Evolutionary conservation across 2,113 vertebrate genomes (phyloP).

Genomic region (Neopipo cinnamomea): DNA sequence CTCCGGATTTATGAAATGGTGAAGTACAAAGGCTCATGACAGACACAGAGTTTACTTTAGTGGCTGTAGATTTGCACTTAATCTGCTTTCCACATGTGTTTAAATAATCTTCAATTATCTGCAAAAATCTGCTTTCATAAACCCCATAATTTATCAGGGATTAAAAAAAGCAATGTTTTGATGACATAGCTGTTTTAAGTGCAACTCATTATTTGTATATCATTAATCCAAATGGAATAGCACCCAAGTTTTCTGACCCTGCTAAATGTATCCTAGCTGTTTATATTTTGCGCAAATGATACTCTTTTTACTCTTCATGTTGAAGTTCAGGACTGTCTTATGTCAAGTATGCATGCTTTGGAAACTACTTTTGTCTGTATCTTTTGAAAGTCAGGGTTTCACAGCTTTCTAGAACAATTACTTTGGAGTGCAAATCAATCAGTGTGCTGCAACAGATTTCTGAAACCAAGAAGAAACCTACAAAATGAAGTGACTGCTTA

Average conservation of each 20-base stretch:
- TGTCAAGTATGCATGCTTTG: constrained; percentile 49
- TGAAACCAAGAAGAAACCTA: constrained; percentile 17
- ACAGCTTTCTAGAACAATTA: constrained; percentile 55
- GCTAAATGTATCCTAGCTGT: constrained; percentile 43
- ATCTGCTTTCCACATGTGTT: constrained; percentile 65
- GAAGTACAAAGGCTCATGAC: constrained; percentile 32
- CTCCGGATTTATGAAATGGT: constrained; percentile 61
- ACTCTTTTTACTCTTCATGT: constrained; percentile 33
- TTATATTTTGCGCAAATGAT: constrained; percentile 64
- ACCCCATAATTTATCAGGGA: constrained; percentile 74
- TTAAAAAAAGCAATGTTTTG: constrained; percentile 78
- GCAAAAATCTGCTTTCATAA: constrained; percentile 70
- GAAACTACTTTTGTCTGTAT: constrained; percentile 40
- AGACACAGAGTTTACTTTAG: constrained; percentile 66
- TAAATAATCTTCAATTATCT: constrained; percentile 68
- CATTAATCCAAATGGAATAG: constrained; percentile 70
- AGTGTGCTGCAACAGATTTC: constrained; percentile 12
- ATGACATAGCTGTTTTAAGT: constrained; percentile 71
- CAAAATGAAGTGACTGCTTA: constrained; percentile 12
- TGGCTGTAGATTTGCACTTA: constrained; percentile 57
- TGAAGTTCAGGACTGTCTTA: constrained; percentile 53
- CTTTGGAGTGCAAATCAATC: constrained; percentile 59
- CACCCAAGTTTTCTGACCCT: constrained; percentile 57
- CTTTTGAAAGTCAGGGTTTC: constrained; percentile 31
- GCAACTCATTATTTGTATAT: constrained; percentile 68